Conservation (phyloP, 2,888 invertebrate genomes). For the Crossocerus cetratus region DNA sequence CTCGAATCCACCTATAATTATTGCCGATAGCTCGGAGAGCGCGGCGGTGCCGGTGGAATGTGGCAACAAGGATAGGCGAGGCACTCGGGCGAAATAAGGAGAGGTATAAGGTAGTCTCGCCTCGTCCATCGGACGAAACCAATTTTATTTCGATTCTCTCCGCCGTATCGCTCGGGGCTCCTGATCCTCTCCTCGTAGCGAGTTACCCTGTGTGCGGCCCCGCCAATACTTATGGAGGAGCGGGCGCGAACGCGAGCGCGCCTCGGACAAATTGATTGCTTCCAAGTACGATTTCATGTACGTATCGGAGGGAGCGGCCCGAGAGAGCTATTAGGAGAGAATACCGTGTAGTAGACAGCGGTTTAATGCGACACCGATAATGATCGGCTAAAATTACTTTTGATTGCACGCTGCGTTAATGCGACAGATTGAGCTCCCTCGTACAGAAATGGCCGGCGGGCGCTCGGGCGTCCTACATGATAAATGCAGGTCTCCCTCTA, state of each 20-base stretch:
- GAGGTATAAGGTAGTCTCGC: background rate
- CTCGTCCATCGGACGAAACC: background rate
- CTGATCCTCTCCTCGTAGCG: background rate
- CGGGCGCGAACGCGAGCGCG: background rate
- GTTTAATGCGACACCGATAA: background rate
- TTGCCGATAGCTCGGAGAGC: constrained; percentile 15
- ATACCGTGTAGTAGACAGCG: background rate
- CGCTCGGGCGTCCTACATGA: too few relatives aligned
- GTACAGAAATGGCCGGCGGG: too few relatives aligned
- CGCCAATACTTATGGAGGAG: background rate
- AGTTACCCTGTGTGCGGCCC: background rate
- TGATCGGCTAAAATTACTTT: background rate
- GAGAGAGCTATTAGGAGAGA: background rate
- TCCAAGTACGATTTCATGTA: constrained; percentile 14
- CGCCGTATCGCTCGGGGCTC: background rate
- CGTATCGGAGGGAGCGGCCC: background rate
- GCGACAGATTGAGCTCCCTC: background rate
- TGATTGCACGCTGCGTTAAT: background rate
- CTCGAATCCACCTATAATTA: constrained; percentile 34
- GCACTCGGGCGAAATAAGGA: constrained; percentile 19
- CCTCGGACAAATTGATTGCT: constrained; percentile 20
- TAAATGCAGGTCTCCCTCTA: too few relatives aligned
- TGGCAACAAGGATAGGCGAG: constrained; percentile 14
- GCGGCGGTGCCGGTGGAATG: constrained; percentile 16
- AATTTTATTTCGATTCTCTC: constrained; percentile 11